phyloP scores from a whole-genome alignment of 2,888 invertebrate species.

The Poecilus cupreus region DNA sequence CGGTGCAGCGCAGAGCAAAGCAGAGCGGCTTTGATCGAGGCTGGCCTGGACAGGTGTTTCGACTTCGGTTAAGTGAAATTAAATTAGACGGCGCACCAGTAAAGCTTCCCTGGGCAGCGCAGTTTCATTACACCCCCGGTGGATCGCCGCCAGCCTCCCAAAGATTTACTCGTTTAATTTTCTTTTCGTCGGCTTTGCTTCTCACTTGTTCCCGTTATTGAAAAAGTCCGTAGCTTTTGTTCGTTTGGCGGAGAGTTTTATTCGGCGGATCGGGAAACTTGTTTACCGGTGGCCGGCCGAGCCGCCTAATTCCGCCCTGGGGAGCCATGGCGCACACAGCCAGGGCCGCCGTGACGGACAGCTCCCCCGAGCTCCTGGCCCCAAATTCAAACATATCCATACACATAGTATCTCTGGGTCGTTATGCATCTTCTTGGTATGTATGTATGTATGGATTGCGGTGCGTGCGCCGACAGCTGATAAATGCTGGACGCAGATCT shows the following conservation, averaged over 20 bases:
- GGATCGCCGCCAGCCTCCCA: slow-evolving; percentile 50
- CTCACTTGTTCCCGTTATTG: slow-evolving; percentile 63
- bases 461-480: neutral
- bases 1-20: neutral
- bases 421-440: neutral
- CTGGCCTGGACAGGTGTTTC: slow-evolving; percentile 50
- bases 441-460: neutral
- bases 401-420: neutral
- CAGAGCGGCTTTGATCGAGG: neutral
- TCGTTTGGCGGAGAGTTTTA: slow-evolving; percentile 46
- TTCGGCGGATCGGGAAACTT: slow-evolving; percentile 60
- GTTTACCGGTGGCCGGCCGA: slow-evolving; percentile 63
- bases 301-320: slow-evolving; percentile 64
- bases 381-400: neutral
- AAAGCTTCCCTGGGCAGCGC: slow-evolving; percentile 59
- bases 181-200: slow-evolving; percentile 61
- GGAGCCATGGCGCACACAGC: slow-evolving; percentile 63
- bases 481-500: slow-evolving; percentile 64
- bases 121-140: slow-evolving; percentile 51
- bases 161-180: slow-evolving; percentile 68
- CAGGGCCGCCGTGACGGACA: slow-evolving; percentile 62
- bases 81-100: slow-evolving; percentile 63
- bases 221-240: slow-evolving; percentile 63
- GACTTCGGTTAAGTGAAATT: slow-evolving; percentile 64
- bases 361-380: neutral